Evolutionary conservation across 2,113 vertebrate species (phyloP), one percentile per base, ranked within the genome.

Genomic region (Alethe castanea): DNA sequence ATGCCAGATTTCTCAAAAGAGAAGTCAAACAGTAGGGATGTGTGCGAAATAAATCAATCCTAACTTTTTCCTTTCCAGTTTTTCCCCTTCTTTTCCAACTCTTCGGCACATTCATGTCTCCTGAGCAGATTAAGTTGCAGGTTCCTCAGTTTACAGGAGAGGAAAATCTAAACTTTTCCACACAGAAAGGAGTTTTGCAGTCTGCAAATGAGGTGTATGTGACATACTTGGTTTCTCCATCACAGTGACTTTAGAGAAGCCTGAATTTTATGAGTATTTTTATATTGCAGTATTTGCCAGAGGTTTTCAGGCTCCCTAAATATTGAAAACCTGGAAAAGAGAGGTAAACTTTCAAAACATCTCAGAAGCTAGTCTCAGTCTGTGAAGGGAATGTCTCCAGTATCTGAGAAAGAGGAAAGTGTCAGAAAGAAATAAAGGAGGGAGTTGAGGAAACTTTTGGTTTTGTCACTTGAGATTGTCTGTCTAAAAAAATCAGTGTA

Each of bases 31-130:
- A 33, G 38, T 45, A 59, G 40, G 25, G 35, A 77, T 14, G 2
- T 59, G 11, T 90, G 76, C 66, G 62, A 96, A 96, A 94, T 84
- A 76, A 94, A 86, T 95, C 42, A 92, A 54, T 88, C 35, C 31
- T 56, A 78, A 67, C 31, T 82, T 87, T 72, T 65, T 9, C 10
- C 9, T 76, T 81, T 86, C 71, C n/a, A 26, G 12, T 78, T 87
- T 91, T 79, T 2, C 6, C 6, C 2, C 2, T 62, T 36, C 15
- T 64, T 91, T 81, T 66, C 26, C 19, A 89, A n/a, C 13, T 73
- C 15, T 50, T 88, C 92, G 79, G 67, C 64, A 73, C 38, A 61
- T 67, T 6, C 45, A 18, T 28, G 29, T 61, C 74, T 94, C 66
- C 67, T 40, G 47, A 84, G 64, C 18, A 71, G 53, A 89, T 60